A percentile compares a stretch with the other conserved stretches of the same genome.
phyloP scores from a whole-genome alignment of 2,888 invertebrate species.

The Acronicta alni region DNA sequence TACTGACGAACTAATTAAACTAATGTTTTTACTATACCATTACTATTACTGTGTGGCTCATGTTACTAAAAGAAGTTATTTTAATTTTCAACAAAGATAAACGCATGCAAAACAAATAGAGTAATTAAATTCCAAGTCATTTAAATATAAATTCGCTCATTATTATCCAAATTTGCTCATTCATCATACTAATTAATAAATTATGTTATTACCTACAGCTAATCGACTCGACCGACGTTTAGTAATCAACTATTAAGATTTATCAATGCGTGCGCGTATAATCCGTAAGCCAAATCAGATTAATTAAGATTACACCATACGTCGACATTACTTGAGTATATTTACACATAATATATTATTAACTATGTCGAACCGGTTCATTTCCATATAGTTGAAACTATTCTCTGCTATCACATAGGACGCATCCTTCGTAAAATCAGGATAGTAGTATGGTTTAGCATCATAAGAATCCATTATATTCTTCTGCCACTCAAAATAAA shows the following conservation, averaged over 20 bases:
- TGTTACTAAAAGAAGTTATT: too few relatives aligned
- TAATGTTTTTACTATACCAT: too few relatives aligned
- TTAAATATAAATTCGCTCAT: slow-evolving; percentile 3
- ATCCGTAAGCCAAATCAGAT: slow-evolving; percentile 49
- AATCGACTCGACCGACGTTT: slow-evolving; percentile 29
- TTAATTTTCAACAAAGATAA: neutral
- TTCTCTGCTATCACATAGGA: too few relatives aligned
- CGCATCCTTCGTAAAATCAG: too few relatives aligned
- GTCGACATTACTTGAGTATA: slow-evolving; percentile 33
- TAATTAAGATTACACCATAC: slow-evolving; percentile 53
- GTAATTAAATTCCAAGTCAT: neutral
- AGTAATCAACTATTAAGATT: slow-evolving; percentile 47
- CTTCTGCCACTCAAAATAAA: too few relatives aligned
- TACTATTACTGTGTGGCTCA: too few relatives aligned
- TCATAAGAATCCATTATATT: too few relatives aligned
- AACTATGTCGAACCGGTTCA: slow-evolving; percentile 6
- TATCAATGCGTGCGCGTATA: slow-evolving; percentile 38
- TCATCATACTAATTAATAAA: slow-evolving; percentile 15
- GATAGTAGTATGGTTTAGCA: too few relatives aligned
- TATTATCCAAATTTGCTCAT: slow-evolving; percentile 5
- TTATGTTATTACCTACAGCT: slow-evolving; percentile 29
- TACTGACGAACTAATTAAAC: too few relatives aligned
- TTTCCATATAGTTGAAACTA: slow-evolving; percentile 6
- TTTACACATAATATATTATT: neutral
- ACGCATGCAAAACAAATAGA: too few relatives aligned